These are phyloP conservation scores for Dunckerocampus dactyliophorus DNA, from an alignment of 2,113 vertebrate species.

Conservation along the genomic window DNA sequence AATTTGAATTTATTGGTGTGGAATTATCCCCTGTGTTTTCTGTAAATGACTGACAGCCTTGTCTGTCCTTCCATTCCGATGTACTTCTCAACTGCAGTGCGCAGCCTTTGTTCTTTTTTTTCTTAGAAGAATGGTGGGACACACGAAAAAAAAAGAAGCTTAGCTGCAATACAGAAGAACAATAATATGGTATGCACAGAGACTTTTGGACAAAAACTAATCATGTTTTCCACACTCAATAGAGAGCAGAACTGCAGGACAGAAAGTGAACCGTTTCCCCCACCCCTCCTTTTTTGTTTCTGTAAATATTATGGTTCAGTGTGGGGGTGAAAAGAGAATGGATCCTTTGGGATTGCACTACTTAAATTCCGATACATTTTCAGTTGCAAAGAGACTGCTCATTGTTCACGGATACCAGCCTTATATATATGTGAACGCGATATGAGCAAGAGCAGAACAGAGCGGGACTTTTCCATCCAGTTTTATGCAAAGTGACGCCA, in stretches of 20 bases:
- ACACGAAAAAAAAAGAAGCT: constrained; percentile 38
- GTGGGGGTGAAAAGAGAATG: constrained; percentile 41
- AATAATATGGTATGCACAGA: constrained; percentile 48
- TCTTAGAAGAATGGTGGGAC: constrained; percentile 39
- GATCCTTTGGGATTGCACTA: constrained; percentile 42
- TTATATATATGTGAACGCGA: background rate
- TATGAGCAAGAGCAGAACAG: constrained; percentile 20
- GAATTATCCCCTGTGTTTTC: background rate
- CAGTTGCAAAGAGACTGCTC: constrained; percentile 31
- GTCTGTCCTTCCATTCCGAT: background rate
- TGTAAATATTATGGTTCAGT: constrained; percentile 29
- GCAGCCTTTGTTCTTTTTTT: constrained; percentile 40
- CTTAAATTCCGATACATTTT: constrained; percentile 51
- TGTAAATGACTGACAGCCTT: constrained; percentile 7
- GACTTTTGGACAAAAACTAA: constrained; percentile 69
- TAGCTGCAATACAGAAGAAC: constrained; percentile 47
- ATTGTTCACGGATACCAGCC: constrained; percentile 22
- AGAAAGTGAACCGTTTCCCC: constrained; percentile 30
- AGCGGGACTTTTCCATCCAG: background rate
- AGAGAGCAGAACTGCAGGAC: constrained; percentile 48
- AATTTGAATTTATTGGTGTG: constrained; percentile 2
- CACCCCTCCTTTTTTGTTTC: constrained; percentile 22
- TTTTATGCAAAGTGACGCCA: constrained; percentile 16
- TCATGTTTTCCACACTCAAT: constrained; percentile 68
- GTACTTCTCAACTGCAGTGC: background rate